These are phyloP conservation scores for Cotesia chilonis DNA, from an alignment of 1,140 invertebrate species.

Conservation along the genomic window DNA sequence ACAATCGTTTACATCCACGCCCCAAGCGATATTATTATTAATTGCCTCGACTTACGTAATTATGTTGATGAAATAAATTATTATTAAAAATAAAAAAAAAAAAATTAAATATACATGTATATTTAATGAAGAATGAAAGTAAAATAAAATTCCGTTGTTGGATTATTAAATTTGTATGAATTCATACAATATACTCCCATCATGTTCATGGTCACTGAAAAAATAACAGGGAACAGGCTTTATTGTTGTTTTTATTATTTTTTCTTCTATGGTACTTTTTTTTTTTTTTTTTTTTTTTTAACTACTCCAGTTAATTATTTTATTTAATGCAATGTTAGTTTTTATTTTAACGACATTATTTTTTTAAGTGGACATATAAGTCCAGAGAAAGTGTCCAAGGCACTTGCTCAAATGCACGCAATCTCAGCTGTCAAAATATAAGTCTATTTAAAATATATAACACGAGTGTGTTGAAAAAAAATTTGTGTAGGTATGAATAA, in stretches of 20 bases:
- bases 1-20: constrained; percentile 10
- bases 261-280: constrained; percentile 8
- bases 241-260: constrained; percentile 17
- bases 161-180: neutral
- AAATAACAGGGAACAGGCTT: neutral
- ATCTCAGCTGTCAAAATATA: no score
- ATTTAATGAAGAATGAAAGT: constrained; percentile 3
- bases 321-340: no score
- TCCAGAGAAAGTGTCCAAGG: no score
- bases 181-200: neutral
- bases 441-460: no score
- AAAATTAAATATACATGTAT: no score
- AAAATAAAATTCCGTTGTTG: neutral
- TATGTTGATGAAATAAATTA: constrained; percentile 11
- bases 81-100: neutral
- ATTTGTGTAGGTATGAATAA: no score
- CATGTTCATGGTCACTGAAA: constrained; percentile 9
- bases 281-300: constrained; percentile 1
- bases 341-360: neutral
- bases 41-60: constrained; percentile 4
- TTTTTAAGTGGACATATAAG: neutral
- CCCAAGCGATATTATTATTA: constrained; percentile 10
- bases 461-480: no score
- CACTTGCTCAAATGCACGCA: no score
- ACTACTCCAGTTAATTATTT: neutral